Conservation (phyloP, 2,797 vertebrate species). For the Pseudochromis fuscus region DNA sequence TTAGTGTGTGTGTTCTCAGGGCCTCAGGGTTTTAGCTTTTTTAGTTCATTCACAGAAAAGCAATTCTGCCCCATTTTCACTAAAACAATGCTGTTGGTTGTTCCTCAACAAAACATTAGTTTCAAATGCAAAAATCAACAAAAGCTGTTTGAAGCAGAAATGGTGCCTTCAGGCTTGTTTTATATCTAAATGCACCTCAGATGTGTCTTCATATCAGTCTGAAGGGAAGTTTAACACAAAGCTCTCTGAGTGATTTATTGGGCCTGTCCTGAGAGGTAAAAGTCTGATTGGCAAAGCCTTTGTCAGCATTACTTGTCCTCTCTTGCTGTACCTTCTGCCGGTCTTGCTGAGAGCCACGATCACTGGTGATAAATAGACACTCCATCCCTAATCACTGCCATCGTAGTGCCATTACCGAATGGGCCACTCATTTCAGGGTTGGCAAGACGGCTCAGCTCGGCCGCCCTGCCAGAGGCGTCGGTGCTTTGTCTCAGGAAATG, state of each 20-base stretch:
- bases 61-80: slow-evolving; percentile 36
- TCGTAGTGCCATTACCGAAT: slow-evolving; percentile 67
- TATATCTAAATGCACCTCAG: background rate
- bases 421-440: slow-evolving; percentile 57
- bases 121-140: slow-evolving; percentile 35
- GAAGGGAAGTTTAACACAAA: slow-evolving; percentile 14
- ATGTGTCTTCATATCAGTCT: slow-evolving; percentile 16
- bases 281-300: slow-evolving; percentile 46
- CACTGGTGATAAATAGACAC: slow-evolving; percentile 68
- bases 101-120: slow-evolving; percentile 25
- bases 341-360: slow-evolving; percentile 52
- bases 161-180: slow-evolving; percentile 8
- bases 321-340: slow-evolving; percentile 36
- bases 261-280: slow-evolving; percentile 31
- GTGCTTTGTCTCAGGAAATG: slow-evolving; percentile 64
- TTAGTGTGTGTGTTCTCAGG: slow-evolving; percentile 16
- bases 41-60: slow-evolving; percentile 34
- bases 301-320: slow-evolving; percentile 57
- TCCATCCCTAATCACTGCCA: slow-evolving; percentile 68
- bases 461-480: slow-evolving; percentile 58
- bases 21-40: slow-evolving; percentile 26
- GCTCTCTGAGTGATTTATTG: slow-evolving; percentile 42
- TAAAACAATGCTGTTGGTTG: slow-evolving; percentile 13
- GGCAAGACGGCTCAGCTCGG: slow-evolving; percentile 54
- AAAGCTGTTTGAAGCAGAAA: slow-evolving; percentile 13